A percentile compares a stretch with the other conserved stretches of the same genome.
Conservation (phyloP, 2,113 vertebrate species). For the Eptesicus fuscus region DNA sequence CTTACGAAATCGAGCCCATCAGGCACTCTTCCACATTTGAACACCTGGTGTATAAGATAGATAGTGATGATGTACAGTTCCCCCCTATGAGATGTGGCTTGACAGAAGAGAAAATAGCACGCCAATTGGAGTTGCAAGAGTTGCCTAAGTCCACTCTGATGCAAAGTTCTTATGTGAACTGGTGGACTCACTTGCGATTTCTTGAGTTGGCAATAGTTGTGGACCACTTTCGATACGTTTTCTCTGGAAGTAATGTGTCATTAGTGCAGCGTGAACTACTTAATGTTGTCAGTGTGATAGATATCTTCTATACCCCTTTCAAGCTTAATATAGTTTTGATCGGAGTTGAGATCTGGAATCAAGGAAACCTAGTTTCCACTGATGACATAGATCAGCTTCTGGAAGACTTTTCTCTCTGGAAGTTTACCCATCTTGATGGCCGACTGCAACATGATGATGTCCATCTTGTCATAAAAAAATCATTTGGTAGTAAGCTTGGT, state of each 20-base stretch:
- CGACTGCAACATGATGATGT: conserved; percentile 48
- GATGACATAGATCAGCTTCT: accelerated
- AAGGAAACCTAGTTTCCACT: conserved; percentile 38
- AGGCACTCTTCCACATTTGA: conserved; percentile 57
- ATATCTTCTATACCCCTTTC: conserved; percentile 58
- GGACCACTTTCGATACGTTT: conserved; percentile 48
- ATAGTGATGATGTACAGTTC: not conserved
- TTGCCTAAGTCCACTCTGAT: not conserved
- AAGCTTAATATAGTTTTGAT: conserved; percentile 49
- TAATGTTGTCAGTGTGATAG: conserved; percentile 51
- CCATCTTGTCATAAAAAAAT: conserved; percentile 66
- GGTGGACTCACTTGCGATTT: conserved; percentile 30
- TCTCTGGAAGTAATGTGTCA: not conserved
- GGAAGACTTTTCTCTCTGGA: not conserved
- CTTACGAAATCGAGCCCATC: conserved; percentile 62
- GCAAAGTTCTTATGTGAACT: not conserved
- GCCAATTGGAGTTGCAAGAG: not conserved
- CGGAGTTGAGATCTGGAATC: conserved; percentile 77
- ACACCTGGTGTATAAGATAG: conserved; percentile 56
- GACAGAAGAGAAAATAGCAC: conserved; percentile 1
- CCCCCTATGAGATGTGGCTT: conserved; percentile 45
- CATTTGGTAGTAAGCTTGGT: conserved; percentile 22
- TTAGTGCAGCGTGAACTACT: conserved; percentile 49
- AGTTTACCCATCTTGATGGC: not conserved
- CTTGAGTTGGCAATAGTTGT: conserved; percentile 58